A percentile compares a stretch with the other conserved stretches of the same genome.
phyloP scores from a whole-genome alignment of 2,888 invertebrate genomes.

The Thera britannica region DNA sequence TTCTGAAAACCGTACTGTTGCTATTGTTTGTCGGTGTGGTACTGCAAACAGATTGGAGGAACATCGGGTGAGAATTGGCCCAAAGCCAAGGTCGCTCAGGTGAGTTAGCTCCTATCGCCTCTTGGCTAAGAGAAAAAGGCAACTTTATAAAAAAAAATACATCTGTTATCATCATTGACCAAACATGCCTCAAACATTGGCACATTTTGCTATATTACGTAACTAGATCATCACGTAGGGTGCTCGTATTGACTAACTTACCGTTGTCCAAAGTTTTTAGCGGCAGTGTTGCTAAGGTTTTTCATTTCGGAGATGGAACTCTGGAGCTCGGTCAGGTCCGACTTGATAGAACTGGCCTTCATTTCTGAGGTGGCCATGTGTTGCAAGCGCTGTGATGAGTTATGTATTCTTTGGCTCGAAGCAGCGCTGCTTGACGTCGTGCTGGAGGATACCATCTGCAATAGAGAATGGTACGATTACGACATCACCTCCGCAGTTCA shows the following conservation, averaged over 20 bases:
- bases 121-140: slow-evolving; percentile 58
- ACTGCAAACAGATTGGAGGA: slow-evolving; percentile 77
- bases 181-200: slow-evolving; percentile 56
- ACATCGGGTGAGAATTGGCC: slow-evolving; percentile 76
- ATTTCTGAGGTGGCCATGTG: slow-evolving; percentile 88
- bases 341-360: slow-evolving; percentile 93
- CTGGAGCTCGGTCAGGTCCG: slow-evolving; percentile 91
- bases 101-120: slow-evolving; percentile 70
- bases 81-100: slow-evolving; percentile 80
- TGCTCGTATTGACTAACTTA: slow-evolving; percentile 45
- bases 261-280: slow-evolving; percentile 78
- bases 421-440: slow-evolving; percentile 85
- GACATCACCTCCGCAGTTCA: slow-evolving; percentile 4
- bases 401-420: slow-evolving; percentile 85
- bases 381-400: slow-evolving; percentile 83
- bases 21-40: slow-evolving; percentile 80
- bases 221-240: neutral
- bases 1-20: slow-evolving; percentile 66
- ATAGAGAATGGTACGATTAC: slow-evolving; percentile 38
- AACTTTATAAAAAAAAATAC: slow-evolving; percentile 48
- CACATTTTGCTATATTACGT: slow-evolving; percentile 48
- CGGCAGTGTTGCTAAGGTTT: slow-evolving; percentile 84
- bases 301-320: slow-evolving; percentile 95
- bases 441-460: slow-evolving; percentile 84
- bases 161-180: slow-evolving; percentile 61